Base-by-base conservation (phyloP, 2,113 vertebrate genomes). In the Pterocles orientalis region DNA sequence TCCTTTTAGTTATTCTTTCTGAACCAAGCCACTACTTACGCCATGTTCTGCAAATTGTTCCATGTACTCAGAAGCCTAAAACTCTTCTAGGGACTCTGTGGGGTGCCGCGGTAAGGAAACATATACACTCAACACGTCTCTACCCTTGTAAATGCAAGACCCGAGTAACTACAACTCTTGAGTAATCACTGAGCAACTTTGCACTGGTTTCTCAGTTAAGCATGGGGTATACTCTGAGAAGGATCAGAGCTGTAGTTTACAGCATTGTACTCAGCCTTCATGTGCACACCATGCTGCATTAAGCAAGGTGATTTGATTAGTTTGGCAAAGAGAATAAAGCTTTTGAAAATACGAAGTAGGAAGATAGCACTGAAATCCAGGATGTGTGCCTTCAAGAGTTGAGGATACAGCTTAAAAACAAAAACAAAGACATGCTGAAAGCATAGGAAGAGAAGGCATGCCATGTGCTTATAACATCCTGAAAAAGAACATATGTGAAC, bases 371-470 rank as follows among this genome's bases (percentile, higher is more conserved):
- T 56, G 51, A 81, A 68, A 64, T 57, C 29, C 43, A 71, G 60
- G 24, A 90, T 61, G 21, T 41, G 16, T 53, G 28, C 53, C 53
- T 83, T 82, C 57, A 75, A 75, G 53, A 86, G 12, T 77, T 48
- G 79, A 88, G 68, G 53, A 41, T 56, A 53, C 29, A 72, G 41
- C 28, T 68, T 88, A 53, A 71, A 90, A 86, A 39, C 33, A 68
- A 69, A 90, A n/a, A 4, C 48, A 36, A 62, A 71, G 31, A 4
- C 8, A 34, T 84, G 33, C 39, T 13, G 26, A 48, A 75, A 68
- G 36, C 19, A 43, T 81, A 81, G 69, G 72, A 96, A 88, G 65
- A 88, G 29, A 90, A 88, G 39, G 48, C 26, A 78, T 29, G 3
- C 16, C 23, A 6, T 8, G 23, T 75, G 45, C 82, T 75, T 48